Percentiles rank a stretch among this genome's conserved stretches.
Evolutionary conservation across 1,140 invertebrate species (phyloP).

Genomic region (Helicorthomorpha holstii): DNA sequence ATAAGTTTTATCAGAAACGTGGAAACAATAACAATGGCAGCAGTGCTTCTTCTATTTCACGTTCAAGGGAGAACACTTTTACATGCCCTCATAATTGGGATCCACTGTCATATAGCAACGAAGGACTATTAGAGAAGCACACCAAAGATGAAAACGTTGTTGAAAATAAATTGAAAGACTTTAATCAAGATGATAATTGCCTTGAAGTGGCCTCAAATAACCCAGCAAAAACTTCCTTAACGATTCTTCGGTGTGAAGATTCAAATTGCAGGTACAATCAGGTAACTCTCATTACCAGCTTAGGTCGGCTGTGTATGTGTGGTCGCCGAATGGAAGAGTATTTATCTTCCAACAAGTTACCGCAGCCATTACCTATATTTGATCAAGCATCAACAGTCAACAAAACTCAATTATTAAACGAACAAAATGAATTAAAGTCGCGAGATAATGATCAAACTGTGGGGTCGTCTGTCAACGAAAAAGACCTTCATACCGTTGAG

Average conservation of each 20-base stretch:
- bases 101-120: slow-evolving; percentile 13
- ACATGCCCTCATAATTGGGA: slow-evolving; percentile 11
- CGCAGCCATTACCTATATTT: not conserved
- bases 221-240: not conserved
- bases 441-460: too few species aligned
- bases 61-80: slow-evolving; percentile 2
- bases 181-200: not conserved
- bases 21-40: not conserved
- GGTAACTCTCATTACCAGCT: not conserved
- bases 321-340: not conserved
- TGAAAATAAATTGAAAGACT: slow-evolving; percentile 15
- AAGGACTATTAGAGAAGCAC: slow-evolving; percentile 28
- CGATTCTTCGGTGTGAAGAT: not conserved
- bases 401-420: too few species aligned
- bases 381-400: not conserved
- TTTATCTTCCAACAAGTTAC: not conserved
- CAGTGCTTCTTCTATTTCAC: not conserved
- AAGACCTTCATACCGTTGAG: too few species aligned
- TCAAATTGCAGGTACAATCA: not conserved
- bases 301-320: not conserved
- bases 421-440: not conserved
- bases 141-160: slow-evolving; percentile 26
- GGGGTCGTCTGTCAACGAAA: too few species aligned
- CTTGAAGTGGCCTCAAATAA: too few species aligned
- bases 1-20: not conserved